Evolutionary conservation across 2,797 vertebrate genomes (phyloP), one percentile per base, ranked within the genome.

Genomic region (Poliocrania exsul): DNA sequence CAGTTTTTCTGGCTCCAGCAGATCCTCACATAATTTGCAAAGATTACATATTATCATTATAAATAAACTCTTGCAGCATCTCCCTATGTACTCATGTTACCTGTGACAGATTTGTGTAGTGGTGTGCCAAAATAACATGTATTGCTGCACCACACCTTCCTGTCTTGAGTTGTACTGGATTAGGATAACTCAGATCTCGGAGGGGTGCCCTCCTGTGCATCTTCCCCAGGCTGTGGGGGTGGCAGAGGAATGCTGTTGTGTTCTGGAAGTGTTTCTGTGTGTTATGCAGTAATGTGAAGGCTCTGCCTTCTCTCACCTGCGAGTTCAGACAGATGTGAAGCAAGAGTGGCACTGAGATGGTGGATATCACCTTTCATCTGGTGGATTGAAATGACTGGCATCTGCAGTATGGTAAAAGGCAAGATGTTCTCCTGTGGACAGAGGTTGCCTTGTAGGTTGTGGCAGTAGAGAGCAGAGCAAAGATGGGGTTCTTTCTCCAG

Each of bases 221-320:
- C 51, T 86, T 18, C 20, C 49, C 35, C 1, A 0, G 1, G 0
- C 54, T 40, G 5, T 3, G 8, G 33, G 17, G 12, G 8, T 70
- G 80, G 81, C 64, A 72, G 40, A 71, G 69, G 25, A 69, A 16
- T 18, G 16, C 3, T 38, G 0, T 23, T 75, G 15, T 62, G 64
- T 54, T 57, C 74, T 84, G 70, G 47, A 80, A 62, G 21, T 2
- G 1, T 62, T 64, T 65, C 58, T 42, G 20, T 2, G 0, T 23
- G 9, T 23, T 10, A 17, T 33, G 4, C 19, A 50, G n/a, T 20
- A 7, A 19, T 0, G 3, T 23, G 11, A 65, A 42, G 46, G 11
- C 64, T 85, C n/a, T 82, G 61, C 29, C 47, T 67, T 38, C 65
- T 64, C 38, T 46, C 2, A 6, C 11, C 66, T 81, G 50, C 86